Evolutionary conservation across 2,888 invertebrate species (phyloP).

Genomic region (Leucoma salicis): DNA sequence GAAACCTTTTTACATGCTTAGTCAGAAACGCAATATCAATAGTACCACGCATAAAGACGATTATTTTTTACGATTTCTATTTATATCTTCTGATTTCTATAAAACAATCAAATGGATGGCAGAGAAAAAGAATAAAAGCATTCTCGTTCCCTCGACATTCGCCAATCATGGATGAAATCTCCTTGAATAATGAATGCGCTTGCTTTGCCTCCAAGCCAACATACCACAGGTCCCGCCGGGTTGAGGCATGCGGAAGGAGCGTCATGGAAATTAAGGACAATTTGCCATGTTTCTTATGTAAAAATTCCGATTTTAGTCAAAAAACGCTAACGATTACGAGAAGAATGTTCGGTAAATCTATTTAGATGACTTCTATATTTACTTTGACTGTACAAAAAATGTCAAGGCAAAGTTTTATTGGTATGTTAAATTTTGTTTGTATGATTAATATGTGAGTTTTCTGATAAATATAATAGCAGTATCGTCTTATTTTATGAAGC

Average conservation of each 20-base stretch:
- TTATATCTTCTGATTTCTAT: background rate
- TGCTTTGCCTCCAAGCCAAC: background rate
- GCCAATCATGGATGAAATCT: constrained; percentile 16
- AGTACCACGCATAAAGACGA: too few species aligned
- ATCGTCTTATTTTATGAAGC: too few species aligned
- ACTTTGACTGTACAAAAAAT: too few species aligned
- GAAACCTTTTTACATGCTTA: too few species aligned
- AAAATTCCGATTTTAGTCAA: constrained; percentile 5
- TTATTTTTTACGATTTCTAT: background rate
- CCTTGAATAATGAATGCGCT: constrained; percentile 24
- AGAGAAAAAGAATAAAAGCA: background rate
- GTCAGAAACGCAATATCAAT: too few species aligned
- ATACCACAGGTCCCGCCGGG: background rate
- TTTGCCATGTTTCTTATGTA: constrained; percentile 11
- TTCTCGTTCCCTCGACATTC: background rate
- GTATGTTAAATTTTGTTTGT: too few species aligned
- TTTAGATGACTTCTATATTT: too few species aligned
- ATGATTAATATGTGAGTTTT: too few species aligned
- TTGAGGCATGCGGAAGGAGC: background rate
- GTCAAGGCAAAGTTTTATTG: too few species aligned
- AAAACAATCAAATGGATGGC: background rate
- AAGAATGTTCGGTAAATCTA: too few species aligned
- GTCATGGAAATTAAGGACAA: constrained; percentile 8
- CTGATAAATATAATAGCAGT: too few species aligned
- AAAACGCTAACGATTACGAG: constrained; percentile 5